A percentile compares a stretch with the other conserved stretches of the same genome.
phyloP scores from a whole-genome alignment of 1,140 invertebrate species.

The Cydia splendana region DNA sequence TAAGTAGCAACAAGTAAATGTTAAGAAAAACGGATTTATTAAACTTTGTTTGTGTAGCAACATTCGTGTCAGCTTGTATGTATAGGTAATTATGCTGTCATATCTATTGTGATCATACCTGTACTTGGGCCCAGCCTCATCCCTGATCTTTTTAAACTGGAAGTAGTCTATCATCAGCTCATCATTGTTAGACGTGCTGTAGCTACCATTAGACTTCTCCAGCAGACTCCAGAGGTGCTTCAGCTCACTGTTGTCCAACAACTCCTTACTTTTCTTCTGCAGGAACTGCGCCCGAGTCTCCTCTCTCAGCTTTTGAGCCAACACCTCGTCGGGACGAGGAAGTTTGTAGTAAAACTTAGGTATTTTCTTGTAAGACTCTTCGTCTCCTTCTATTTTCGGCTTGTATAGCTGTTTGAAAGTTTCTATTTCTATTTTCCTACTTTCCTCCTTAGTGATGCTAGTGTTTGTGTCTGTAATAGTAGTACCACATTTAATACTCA shows the following conservation, averaged over 20 bases:
- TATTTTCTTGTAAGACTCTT: conserved; percentile 78
- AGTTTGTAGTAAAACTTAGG: conserved; percentile 91
- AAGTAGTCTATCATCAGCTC: conserved; percentile 93
- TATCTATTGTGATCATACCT: conserved; percentile 68
- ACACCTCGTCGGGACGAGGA: conserved; percentile 87
- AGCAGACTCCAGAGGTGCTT: conserved; percentile 91
- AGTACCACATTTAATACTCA: not conserved
- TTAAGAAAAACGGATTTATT: too few relatives aligned
- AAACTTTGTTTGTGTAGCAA: too few relatives aligned
- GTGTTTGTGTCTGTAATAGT: conserved; percentile 55
- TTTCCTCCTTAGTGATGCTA: conserved; percentile 66
- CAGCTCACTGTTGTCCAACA: conserved; percentile 93
- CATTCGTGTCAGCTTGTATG: too few relatives aligned
- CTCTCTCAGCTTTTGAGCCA: conserved; percentile 90
- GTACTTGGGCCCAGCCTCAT: conserved; percentile 85
- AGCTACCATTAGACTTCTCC: conserved; percentile 88
- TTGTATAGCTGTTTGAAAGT: conserved; percentile 71
- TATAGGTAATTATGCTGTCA: not conserved
- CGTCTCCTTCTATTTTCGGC: conserved; percentile 62
- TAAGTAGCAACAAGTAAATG: too few relatives aligned
- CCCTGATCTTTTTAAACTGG: conserved; percentile 89
- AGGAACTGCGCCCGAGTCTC: conserved; percentile 93
- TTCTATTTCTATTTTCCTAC: conserved; percentile 64
- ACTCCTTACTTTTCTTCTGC: conserved; percentile 89
- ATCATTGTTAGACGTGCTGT: conserved; percentile 81